Conservation (phyloP, 2,113 vertebrate genomes). For the Seriola quinqueradiata region DNA sequence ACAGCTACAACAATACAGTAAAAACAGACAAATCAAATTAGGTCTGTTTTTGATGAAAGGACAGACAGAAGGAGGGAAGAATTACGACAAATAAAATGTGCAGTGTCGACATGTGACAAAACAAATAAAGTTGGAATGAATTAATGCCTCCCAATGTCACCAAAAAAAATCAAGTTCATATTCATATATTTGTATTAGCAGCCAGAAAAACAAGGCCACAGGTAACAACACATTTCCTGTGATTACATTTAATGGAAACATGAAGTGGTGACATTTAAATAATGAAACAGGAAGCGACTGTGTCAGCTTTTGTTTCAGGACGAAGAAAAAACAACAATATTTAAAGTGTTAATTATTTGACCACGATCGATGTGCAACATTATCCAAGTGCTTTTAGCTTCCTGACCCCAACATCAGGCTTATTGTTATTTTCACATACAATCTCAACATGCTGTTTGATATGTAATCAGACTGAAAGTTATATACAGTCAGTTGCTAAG, state of each 20-base stretch:
- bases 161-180: neutral
- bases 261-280: neutral
- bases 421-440: neutral
- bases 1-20: neutral
- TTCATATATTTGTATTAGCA: neutral
- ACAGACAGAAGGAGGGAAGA: neutral
- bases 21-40: constrained; percentile 2
- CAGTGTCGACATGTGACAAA: neutral
- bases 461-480: neutral
- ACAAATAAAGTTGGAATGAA: neutral
- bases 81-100: neutral
- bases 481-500: neutral
- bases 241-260: neutral
- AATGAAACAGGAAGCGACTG: neutral
- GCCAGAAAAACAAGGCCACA: neutral
- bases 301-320: neutral
- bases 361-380: neutral
- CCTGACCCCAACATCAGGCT: neutral
- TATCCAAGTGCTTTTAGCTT: neutral
- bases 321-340: neutral
- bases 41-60: neutral
- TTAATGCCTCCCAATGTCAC: neutral
- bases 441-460: neutral
- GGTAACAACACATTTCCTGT: neutral
- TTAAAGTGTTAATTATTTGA: neutral